phyloP scores from a whole-genome alignment of 2,888 invertebrate genomes.

The Oscheius myriophilus region DNA sequence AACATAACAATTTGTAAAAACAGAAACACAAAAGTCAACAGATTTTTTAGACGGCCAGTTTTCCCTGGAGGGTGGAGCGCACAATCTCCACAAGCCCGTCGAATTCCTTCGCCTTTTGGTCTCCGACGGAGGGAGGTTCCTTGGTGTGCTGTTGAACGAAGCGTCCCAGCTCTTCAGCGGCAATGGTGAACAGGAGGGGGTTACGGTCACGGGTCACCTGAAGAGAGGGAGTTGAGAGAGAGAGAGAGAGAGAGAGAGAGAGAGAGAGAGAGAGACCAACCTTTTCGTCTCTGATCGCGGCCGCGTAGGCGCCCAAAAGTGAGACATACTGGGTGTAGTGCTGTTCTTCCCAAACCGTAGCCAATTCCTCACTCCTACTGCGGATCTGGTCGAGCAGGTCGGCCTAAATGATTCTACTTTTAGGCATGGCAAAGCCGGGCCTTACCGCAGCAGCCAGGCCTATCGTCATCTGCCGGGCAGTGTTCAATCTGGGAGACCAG shows the following conservation, averaged over 20 bases:
- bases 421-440: background rate
- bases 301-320: constrained; percentile 53
- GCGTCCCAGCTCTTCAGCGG: constrained; percentile 53
- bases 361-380: constrained; percentile 30
- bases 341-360: constrained; percentile 40
- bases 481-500: constrained; percentile 53
- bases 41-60: constrained; percentile 2
- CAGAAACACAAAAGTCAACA: background rate
- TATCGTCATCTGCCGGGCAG: constrained; percentile 58
- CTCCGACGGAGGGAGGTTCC: background rate
- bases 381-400: constrained; percentile 42
- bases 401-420: constrained; percentile 6
- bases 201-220: constrained; percentile 56
- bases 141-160: constrained; percentile 46
- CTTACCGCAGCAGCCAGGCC: constrained; percentile 26
- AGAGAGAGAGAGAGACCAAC: constrained; percentile 12
- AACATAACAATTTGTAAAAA: background rate
- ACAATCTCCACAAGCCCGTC: constrained; percentile 41
- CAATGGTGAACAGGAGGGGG: constrained; percentile 53
- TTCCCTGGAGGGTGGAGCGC: constrained; percentile 21
- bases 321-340: constrained; percentile 53
- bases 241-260: background rate
- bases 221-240: background rate
- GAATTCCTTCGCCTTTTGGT: constrained; percentile 34
- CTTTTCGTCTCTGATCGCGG: constrained; percentile 51